Evolutionary conservation across 2,113 vertebrate genomes (phyloP).

Genomic region (Poicephalus gulielmi): DNA sequence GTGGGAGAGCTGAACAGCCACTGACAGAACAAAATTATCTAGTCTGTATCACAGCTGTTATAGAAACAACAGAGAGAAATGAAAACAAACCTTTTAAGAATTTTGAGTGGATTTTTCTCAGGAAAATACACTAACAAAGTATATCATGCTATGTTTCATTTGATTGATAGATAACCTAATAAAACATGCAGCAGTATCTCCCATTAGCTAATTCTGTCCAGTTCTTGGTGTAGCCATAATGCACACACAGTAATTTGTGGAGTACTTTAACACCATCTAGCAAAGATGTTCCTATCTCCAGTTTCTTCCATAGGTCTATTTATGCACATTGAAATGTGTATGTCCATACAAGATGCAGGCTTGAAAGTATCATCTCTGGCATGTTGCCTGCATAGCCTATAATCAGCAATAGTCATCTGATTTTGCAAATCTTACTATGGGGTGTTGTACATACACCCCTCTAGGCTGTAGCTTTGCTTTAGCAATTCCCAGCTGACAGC

Average conservation of each 20-base stretch:
- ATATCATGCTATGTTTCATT: background rate
- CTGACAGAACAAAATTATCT: conserved; percentile 22
- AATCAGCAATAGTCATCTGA: background rate
- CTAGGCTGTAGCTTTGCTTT: background rate
- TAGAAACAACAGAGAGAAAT: background rate
- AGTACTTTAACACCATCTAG: background rate
- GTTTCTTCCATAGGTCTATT: background rate
- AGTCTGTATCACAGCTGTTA: background rate
- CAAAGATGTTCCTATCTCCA: background rate
- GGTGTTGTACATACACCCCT: background rate
- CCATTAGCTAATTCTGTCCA: background rate
- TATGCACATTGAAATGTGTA: background rate
- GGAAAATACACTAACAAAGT: background rate
- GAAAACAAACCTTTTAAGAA: conserved; percentile 27
- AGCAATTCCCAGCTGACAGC: background rate
- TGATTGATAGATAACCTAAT: conserved; percentile 9
- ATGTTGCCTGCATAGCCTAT: background rate
- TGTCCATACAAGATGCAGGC: background rate
- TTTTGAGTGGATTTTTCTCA: background rate
- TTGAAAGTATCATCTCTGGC: background rate
- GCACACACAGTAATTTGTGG: background rate
- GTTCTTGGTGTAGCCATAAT: background rate
- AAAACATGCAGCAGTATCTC: background rate
- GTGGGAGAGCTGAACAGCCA: background rate
- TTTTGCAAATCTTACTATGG: background rate